Evolutionary conservation across 2,888 invertebrate species (phyloP), one percentile per base, ranked within the genome.

Genomic region (Lasioglossum calceatum): DNA sequence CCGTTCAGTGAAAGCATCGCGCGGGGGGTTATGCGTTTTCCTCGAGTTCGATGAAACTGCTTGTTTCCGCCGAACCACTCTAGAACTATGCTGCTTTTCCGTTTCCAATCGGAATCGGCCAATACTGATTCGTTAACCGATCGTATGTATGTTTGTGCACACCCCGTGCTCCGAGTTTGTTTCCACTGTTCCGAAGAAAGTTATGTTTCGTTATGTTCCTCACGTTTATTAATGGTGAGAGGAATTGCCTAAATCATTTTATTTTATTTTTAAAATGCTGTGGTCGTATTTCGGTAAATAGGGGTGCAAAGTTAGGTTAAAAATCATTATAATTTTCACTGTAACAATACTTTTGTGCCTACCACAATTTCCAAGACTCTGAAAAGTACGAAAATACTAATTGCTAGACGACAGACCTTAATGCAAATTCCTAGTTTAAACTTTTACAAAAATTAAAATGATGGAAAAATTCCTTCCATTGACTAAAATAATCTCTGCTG

Each of bases 41-140:
- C 39, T 42, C n/a, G 71, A 71, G 71, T 39, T 42, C 39, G n/a
- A 23, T n/a, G 39, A 39, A 58, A 58, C 74, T 64, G 64, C 64
- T 64, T 64, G 64, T 64, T 64, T 64, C 64, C 64, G 64, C 14
- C 32, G 19, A 36, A 16, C 64, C 64, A 19, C 32, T n/a, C 58
- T 64, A 32, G 64, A 64, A 64, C 64, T 64, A 64, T 64, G 64
- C 64, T 64, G 64, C 32, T 64, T 64, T 64, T 64, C 64, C 32
- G 64, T 64, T 64, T 64, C 64, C 64, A 64, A 64, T 64, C 7
- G 64, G 64, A 64, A 64, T 64, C 64, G 64, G 64, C 64, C 64
- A 36, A 64, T 64, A 64, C 64, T 2, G 64, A 64, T 36, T 64
- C 64, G 32, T 16, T 64, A 64, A 32, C 32, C 36, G 32, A 64